Base-by-base conservation (phyloP, 92 coral and sea anemone genomes). In the Meandrina meandrites region DNA sequence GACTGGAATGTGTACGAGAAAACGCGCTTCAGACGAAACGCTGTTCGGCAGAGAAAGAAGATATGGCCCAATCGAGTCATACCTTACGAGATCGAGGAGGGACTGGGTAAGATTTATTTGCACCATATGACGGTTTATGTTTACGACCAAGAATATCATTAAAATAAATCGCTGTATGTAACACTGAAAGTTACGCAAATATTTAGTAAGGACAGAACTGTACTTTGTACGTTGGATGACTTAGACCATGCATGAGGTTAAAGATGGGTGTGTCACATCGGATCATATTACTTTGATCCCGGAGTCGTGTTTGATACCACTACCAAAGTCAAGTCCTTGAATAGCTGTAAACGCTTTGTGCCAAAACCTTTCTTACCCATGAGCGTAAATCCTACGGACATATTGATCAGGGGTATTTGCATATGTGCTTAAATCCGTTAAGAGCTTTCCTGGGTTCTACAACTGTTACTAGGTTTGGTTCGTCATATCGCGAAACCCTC, bases 81-180 rank as follows among this genome's bases (percentile, higher is more conserved):
- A 14, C 99, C 98, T 0, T 96, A 95, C 70, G 98, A 96, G 77
- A 95, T 96, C 79, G 92, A 94, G 57, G 62, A 92, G 72, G 96
- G 94, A 68, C 86, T 95, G 75, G 96, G 99, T 95, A 88, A 81
- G 95, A 40, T 30, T 15, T 16, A 45, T 35, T 51, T 24, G 8
- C 21, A 21, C 1, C 12, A 9, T 2, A 60, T 17, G 1, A 30
- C n/a, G 34, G 40, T 27, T 16, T 50, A 66, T 51, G 8, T 19
- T 3, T 22, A 60, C 8, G 10, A 2, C 2, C 0, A 24, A 66
- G 28, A 27, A 12, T 12, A 12, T 51, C 4, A 4, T 51, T 51
- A 8, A 15, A 18, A 48, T 48, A 48, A 48, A 48, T 12, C 8
- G 53, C 11, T 12, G 53, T 9, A 7, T 48, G 53, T 48, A 48